phyloP scores from a whole-genome alignment of 2,888 invertebrate genomes.

The Macaria liturata region DNA sequence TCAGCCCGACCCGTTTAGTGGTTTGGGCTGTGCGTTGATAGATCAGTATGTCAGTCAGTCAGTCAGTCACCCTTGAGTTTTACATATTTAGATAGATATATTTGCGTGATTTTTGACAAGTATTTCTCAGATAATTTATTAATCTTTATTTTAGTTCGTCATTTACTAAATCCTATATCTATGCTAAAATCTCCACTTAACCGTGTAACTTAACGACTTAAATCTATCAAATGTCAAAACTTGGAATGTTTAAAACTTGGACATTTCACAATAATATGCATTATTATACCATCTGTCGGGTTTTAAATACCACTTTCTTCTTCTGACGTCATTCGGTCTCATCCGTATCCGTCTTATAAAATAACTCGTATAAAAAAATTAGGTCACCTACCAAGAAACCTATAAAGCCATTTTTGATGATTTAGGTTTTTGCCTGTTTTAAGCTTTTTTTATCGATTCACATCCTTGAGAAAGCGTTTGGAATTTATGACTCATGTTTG shows the following conservation, averaged over 20 bases:
- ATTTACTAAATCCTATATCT: no score
- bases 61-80: no score
- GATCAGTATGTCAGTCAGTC: no score
- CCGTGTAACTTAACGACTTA: neutral
- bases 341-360: neutral
- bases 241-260: slow-evolving; percentile 3
- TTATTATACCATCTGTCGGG: slow-evolving; percentile 16
- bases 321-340: slow-evolving; percentile 29
- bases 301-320: slow-evolving; percentile 38
- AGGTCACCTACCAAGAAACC: slow-evolving; percentile 34
- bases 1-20: no score
- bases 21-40: no score
- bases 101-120: no score
- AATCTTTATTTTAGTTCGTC: no score
- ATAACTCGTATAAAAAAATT: slow-evolving; percentile 15
- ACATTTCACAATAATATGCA: slow-evolving; percentile 11
- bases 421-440: slow-evolving; percentile 22
- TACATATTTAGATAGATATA: no score
- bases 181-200: no score
- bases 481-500: slow-evolving; percentile 1
- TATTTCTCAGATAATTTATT: no score
- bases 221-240: slow-evolving; percentile 9
- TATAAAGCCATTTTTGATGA: slow-evolving; percentile 22
- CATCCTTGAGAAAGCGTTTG: slow-evolving; percentile 14
- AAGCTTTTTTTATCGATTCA: slow-evolving; percentile 14